Base-by-base conservation (phyloP, 1,140 invertebrate species). In the Thaumetopoea pityocampa region DNA sequence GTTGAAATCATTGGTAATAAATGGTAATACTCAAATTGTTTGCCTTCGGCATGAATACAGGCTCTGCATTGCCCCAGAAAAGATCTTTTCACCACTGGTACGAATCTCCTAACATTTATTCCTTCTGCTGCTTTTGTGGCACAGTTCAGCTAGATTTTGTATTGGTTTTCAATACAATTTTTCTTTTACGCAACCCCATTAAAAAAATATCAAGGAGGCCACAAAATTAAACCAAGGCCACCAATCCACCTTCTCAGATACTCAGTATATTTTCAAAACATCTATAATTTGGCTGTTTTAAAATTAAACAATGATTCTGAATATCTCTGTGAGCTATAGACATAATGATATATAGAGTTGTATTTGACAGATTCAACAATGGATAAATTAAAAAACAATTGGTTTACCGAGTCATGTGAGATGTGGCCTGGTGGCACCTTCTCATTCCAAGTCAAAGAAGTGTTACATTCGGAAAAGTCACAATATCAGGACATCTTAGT, bases 391-490 rank as follows among this genome's bases (percentile, higher is more conserved):
- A 91, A 91, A 61, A 85, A 92, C 48, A 94, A 94, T 33, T 98
- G 96, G 96, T 98, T 97, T 64, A 95, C 92, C 55, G 96, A 98
- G 86, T 88, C 93, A 7, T 93, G 91, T 65, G 88, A 92, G 2
- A 86, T 98, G 48, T 99, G 97, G 96, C 95, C 96, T 0, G 97
- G 97, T 0, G 91, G 97, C 58, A 90, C 91, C 5, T 91, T 98
- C 67, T 98, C 96, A 0, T 83, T 99, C 22, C 87, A 98, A 89
- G 91, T 98, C 0, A 92, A 95, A 38, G 86, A 95, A 62, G 83
- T 98, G 2, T 80, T 99, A 1, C 91, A 95, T 69, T 69, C 90
- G 2, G 94, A 94, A 73, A 92, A 91, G 64, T 98, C 96, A 0
- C 85, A 92, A 35, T 99, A 90, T 79, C 98, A 99, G 86, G 92